Base-by-base conservation (phyloP, 2,888 invertebrate species). In the Perdita meconis region DNA sequence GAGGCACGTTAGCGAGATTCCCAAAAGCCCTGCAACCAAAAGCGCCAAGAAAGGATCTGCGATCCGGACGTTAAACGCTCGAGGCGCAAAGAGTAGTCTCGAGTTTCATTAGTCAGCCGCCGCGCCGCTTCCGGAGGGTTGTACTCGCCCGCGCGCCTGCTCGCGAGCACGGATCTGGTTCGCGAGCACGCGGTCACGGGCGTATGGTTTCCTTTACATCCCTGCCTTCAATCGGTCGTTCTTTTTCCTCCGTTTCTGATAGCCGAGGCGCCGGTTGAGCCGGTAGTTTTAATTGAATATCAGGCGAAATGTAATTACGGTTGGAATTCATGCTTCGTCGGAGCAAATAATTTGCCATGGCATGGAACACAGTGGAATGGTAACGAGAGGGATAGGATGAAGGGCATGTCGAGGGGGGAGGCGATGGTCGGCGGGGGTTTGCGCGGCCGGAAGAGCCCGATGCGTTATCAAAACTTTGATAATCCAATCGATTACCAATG, bases 261-360 rank as follows among this genome's bases (percentile, higher is more conserved):
- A 86, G 84, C 82, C n/a, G 30, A 6, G 84, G 81, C 82, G 84
- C 72, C 78, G 84, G 80, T 78, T 84, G 81, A 79, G 70, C 83
- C 86, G 88, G 89, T 89, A 90, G 90, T 92, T 90, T 90, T 92
- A 92, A 92, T 92, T 92, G 91, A 92, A 92, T 92, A 92, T 92
- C 91, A 90, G 88, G 88, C 90, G 86, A 90, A 92, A 92, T 91
- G 91, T 92, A 92, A 92, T 92, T 91, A 92, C 90, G 89, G 89
- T 89, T 89, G 89, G 90, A 91, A 92, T 91, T 92, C 91, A 91
- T 91, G 92, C 91, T 91, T 90, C 91, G 91, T 72, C 86, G 91
- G 89, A 91, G 91, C 91, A 91, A 91, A 92, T 92, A 91, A 92
- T 92, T 92, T 90, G 90, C 89, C 87, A 85, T 83, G 84, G 86